These are phyloP conservation scores for Ptychadena robeensis DNA, from an alignment of 2,797 vertebrate species.

Conservation along the genomic window DNA sequence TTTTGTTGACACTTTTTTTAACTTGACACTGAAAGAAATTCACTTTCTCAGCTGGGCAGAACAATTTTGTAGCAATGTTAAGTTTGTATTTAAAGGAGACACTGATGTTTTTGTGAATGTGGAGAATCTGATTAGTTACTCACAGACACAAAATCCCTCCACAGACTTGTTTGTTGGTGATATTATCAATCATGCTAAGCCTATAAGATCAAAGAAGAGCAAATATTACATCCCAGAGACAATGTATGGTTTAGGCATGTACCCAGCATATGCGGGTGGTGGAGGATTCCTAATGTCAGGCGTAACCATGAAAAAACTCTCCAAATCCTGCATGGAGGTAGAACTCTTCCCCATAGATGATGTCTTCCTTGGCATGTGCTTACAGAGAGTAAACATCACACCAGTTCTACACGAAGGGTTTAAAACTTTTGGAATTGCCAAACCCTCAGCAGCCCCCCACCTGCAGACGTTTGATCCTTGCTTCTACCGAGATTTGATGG, in stretches of 20 bases:
- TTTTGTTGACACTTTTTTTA: conserved; percentile 97
- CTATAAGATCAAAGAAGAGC: conserved; percentile 85
- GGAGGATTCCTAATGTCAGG: conserved; percentile 93
- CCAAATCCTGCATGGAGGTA: conserved; percentile 86
- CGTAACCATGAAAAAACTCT: conserved; percentile 82
- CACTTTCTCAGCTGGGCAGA: conserved; percentile 95
- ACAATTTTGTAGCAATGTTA: conserved; percentile 80
- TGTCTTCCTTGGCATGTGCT: conserved; percentile 97
- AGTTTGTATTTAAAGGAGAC: conserved; percentile 95
- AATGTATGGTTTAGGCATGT: conserved; percentile 86
- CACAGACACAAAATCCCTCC: conserved; percentile 71
- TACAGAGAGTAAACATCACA: conserved; percentile 87
- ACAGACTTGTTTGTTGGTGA: conserved; percentile 91
- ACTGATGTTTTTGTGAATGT: conserved; percentile 93
- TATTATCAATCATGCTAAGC: conserved; percentile 89
- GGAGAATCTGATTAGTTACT: conserved; percentile 91
- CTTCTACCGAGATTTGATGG: conserved; percentile 94
- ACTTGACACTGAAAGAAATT: conserved; percentile 95
- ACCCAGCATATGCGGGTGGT: conserved; percentile 91
- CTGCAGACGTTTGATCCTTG: conserved; percentile 93
- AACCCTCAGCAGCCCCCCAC: conserved; percentile 90
- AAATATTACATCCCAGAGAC: conserved; percentile 94
- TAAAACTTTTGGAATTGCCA: conserved; percentile 91
- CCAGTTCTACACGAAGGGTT: conserved; percentile 88
- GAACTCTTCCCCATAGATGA: conserved; percentile 97